Base-by-base conservation (phyloP, 2,888 invertebrate genomes). In the Dasysyrphus albostriatus region DNA sequence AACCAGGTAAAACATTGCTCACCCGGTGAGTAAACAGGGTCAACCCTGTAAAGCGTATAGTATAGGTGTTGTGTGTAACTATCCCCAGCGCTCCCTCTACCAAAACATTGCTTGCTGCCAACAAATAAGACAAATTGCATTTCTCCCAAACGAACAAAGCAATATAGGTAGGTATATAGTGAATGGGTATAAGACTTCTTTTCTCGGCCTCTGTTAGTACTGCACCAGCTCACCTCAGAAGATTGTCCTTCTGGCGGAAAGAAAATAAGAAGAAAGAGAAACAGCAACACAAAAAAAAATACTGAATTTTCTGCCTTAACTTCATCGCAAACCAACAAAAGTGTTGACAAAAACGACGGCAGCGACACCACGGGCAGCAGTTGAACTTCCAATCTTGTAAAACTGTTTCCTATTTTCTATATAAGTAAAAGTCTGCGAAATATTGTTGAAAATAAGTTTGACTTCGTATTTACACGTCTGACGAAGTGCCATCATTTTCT, bases 111-210 rank as follows among this genome's bases (percentile, higher is more conserved):
- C 29, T 69, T 69, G 65, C 76, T 85, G 84, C 76, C 84, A 81
- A 84, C 84, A 81, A 85, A 81, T 69, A 85, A 85, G 84, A 85
- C 84, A 85, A 85, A 85, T 85, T 85, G 76, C 84, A 85, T 85
- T 85, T 77, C 61, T 77, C 59, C 73, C n/a, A 24, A 81, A 61
- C 73, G 61, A 81, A 81, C 76, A 77, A 70, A 72, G 72, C 84
- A 54, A 37, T 37, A n/a, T n/a, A n/a, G n/a, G 24, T 24, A 24
- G 24, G 24, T 24, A 24, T 24, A 24, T 24, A 24, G 24, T 24
- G 24, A 24, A 3, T 24, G 24, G 24, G 24, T 24, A 24, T 24
- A 44, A 54, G 81, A 81, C 72, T 76, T 67, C 42, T 65, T 54
- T 70, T 56, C 34, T 69, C 54, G 44, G 42, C 77, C 61, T 73